Percentiles rank a stretch among this genome's conserved stretches.
Conservation (phyloP, 1,140 invertebrate genomes). For the Triops cancriformis region DNA sequence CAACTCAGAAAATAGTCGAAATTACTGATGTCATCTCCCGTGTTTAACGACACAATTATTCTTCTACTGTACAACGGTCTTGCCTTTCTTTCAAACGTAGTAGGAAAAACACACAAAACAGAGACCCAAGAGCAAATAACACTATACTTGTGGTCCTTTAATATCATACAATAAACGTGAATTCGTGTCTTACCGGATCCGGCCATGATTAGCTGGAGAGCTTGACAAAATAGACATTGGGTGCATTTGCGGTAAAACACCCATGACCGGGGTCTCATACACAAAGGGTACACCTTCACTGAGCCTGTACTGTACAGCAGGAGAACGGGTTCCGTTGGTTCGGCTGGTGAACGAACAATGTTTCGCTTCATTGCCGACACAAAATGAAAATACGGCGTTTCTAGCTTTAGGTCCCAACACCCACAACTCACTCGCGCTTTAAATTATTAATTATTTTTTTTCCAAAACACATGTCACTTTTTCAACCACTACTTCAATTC, state of each 20-base stretch:
- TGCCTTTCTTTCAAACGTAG: no score
- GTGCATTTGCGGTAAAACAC: not conserved
- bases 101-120: no score
- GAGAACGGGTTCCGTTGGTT: not conserved
- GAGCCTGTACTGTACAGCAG: not conserved
- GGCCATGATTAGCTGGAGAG: not conserved
- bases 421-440: not conserved
- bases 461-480: not conserved
- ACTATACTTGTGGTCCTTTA: conserved; percentile 5
- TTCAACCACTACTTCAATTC: not conserved
- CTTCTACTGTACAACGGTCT: no score
- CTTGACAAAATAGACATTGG: not conserved
- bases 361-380: not conserved
- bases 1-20: no score
- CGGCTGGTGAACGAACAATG: not conserved
- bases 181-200: not conserved
- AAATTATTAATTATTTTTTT: no score
- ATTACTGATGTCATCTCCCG: no score
- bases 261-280: not conserved
- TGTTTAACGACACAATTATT: no score
- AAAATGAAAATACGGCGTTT: not conserved
- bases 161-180: conserved; percentile 2
- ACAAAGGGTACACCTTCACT: not conserved
- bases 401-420: not conserved
- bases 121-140: not conserved